Conservation (phyloP, 2,888 invertebrate species). For the Pachymerium ferrugineum region DNA sequence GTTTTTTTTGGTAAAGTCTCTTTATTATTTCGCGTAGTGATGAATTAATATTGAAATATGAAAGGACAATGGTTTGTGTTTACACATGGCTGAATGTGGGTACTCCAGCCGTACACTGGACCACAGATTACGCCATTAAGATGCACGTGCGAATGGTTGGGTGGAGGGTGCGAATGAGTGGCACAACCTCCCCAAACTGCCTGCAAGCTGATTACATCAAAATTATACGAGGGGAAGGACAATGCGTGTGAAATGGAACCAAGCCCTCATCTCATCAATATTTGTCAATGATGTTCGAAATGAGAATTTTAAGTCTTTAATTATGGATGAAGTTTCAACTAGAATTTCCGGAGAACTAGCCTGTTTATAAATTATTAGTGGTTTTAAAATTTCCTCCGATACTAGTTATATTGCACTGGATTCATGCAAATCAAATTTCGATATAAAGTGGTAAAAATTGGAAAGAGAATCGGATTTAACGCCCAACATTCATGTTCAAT, state of each 20-base stretch:
- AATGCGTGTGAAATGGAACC: constrained; percentile 15
- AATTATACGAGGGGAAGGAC: constrained; percentile 16
- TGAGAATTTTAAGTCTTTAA: background rate
- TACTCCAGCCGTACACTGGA: background rate
- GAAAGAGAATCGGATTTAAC: too few relatives aligned
- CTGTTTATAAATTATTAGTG: background rate
- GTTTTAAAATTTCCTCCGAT: too few relatives aligned
- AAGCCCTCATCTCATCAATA: constrained; percentile 7
- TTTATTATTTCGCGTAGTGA: too few relatives aligned
- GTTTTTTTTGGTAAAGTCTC: too few relatives aligned
- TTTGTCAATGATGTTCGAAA: background rate
- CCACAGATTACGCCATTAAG: constrained; percentile 22
- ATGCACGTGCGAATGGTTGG: constrained; percentile 3
- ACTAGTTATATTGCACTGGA: too few relatives aligned
- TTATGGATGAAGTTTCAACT: background rate
- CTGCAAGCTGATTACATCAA: constrained; percentile 19
- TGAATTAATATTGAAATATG: background rate
- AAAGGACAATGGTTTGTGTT: background rate
- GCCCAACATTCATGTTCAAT: too few relatives aligned
- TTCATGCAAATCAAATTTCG: too few relatives aligned
- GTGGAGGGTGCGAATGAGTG: constrained; percentile 13
- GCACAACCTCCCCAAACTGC: constrained; percentile 4
- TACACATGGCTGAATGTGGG: constrained; percentile 2
- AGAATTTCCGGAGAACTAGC: background rate
- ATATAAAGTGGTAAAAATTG: too few relatives aligned